These are phyloP conservation scores for Eubasilissa regina DNA, from an alignment of 1,140 invertebrate genomes.

Conservation along the genomic window DNA sequence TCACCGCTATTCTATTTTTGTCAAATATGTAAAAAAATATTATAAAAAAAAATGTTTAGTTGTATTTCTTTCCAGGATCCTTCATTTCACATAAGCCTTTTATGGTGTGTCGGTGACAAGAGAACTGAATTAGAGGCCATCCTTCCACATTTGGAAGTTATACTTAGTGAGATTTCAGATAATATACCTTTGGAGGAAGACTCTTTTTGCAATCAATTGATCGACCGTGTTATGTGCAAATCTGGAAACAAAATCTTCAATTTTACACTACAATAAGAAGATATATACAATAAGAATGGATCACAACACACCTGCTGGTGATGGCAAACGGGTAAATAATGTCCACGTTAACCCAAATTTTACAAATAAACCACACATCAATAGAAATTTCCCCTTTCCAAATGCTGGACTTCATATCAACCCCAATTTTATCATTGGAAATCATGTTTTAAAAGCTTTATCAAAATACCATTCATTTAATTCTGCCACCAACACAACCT, in stretches of 20 bases:
- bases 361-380: conserved; percentile 35
- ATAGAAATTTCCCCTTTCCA: conserved; percentile 36
- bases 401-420: conserved; percentile 44
- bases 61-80: conserved; percentile 74
- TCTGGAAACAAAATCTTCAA: conserved; percentile 51
- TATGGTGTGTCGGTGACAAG: conserved; percentile 78
- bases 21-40: too few species aligned
- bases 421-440: conserved; percentile 46
- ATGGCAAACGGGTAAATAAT: conserved; percentile 20
- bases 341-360: conserved; percentile 56
- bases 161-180: conserved; percentile 64
- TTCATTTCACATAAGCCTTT: conserved; percentile 81
- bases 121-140: conserved; percentile 68
- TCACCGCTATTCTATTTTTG: too few species aligned
- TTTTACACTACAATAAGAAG: conserved; percentile 33
- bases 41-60: too few species aligned
- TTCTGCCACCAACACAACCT: neutral
- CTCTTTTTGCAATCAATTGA: conserved; percentile 59
- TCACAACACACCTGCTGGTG: neutral
- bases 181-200: conserved; percentile 60
- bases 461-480: neutral
- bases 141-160: conserved; percentile 66
- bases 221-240: conserved; percentile 60
- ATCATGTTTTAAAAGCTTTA: conserved; percentile 11
- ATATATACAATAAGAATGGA: neutral